These are phyloP conservation scores for Pyrrhosoma nymphula DNA, from an alignment of 2,888 invertebrate species.

Conservation along the genomic window DNA sequence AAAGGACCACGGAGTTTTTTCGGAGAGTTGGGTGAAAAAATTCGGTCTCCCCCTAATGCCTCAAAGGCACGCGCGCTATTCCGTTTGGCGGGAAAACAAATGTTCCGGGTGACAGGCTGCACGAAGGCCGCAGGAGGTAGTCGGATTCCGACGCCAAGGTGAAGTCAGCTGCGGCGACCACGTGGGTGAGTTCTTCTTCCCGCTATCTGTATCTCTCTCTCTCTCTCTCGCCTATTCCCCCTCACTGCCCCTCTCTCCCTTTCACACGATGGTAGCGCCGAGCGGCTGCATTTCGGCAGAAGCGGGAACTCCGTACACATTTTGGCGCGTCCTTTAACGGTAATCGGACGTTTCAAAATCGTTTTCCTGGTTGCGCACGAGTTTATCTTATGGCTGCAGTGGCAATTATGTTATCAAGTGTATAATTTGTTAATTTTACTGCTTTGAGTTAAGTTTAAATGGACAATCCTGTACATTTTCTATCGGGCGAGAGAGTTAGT, in stretches of 20 bases:
- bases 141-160: not conserved
- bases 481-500: too few species aligned
- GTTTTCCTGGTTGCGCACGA: too few species aligned
- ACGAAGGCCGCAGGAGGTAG: constrained; percentile 52
- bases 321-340: not conserved
- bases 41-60: constrained; percentile 26
- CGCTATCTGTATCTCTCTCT: not conserved
- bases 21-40: constrained; percentile 2
- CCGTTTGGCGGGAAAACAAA: constrained; percentile 71
- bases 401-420: too few species aligned
- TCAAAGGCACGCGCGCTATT: constrained; percentile 66
- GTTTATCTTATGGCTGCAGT: too few species aligned
- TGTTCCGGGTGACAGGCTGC: constrained; percentile 69
- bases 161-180: constrained; percentile 19
- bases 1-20: not conserved
- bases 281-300: not conserved
- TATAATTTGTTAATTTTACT: too few species aligned
- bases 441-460: too few species aligned
- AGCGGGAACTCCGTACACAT: not conserved
- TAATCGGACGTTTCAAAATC: not conserved
- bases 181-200: not conserved
- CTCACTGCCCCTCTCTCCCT: not conserved
- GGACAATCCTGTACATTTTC: too few species aligned
- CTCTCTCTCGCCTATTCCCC: not conserved
- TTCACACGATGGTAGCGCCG: not conserved